Evolutionary conservation across 1,140 invertebrate genomes (phyloP).

Genomic region (Carposina sasakii): DNA sequence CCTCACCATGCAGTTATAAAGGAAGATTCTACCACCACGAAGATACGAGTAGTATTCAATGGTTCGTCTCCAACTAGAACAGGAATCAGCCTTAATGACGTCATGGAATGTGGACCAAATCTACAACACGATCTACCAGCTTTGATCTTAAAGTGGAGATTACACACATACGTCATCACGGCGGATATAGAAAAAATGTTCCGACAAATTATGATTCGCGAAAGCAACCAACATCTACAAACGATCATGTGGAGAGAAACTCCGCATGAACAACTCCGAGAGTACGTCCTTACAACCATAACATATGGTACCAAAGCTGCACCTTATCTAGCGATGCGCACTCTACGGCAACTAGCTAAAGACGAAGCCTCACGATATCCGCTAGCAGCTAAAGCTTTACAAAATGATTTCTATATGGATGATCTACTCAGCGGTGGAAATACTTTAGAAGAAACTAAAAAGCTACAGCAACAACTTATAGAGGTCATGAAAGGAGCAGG

Average conservation of each 20-base stretch:
- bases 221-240: not conserved
- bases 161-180: not conserved
- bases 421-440: not conserved
- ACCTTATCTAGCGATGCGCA: not conserved
- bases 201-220: not conserved
- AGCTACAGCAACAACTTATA: not conserved
- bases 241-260: not conserved
- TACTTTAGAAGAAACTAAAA: not conserved
- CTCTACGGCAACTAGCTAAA: not conserved
- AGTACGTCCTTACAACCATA: not conserved
- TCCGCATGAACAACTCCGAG: not conserved
- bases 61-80: not conserved
- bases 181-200: conserved; percentile 1
- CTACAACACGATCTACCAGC: conserved; percentile 1
- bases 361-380: not conserved
- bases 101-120: conserved; percentile 1
- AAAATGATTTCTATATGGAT: not conserved
- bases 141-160: not conserved
- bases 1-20: conserved; percentile 7
- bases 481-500: not conserved
- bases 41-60: not conserved
- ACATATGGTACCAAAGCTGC: conserved; percentile 1
- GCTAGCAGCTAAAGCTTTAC: not conserved
- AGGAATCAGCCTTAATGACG: not conserved
- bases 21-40: not conserved